These are phyloP conservation scores for Matsumyia berberina DNA, from an alignment of 2,888 invertebrate species.

Conservation along the genomic window DNA sequence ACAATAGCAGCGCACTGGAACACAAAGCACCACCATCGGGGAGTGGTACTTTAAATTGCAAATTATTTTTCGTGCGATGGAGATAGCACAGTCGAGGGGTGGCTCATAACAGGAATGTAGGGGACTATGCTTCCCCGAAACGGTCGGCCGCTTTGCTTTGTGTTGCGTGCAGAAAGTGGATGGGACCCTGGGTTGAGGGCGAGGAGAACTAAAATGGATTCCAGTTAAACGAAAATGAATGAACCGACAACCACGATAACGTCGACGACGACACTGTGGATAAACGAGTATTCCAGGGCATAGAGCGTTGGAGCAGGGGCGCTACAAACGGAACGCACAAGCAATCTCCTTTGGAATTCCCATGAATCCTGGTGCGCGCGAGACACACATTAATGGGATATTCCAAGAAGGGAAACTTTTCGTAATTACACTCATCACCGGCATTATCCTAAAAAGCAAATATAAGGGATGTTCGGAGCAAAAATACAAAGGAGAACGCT, in stretches of 20 bases:
- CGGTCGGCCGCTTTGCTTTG: conserved; percentile 10
- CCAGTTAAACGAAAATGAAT: conserved; percentile 48
- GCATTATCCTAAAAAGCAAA: conserved; percentile 17
- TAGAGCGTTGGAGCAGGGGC: neutral
- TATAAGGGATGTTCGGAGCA: neutral
- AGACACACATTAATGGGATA: conserved; percentile 30
- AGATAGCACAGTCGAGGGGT: conserved; percentile 12
- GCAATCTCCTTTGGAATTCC: conserved; percentile 46
- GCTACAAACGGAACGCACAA: conserved; percentile 17
- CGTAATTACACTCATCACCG: conserved; percentile 52
- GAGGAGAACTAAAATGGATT: conserved; percentile 38
- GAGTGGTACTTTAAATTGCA: neutral
- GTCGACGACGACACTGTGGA: neutral
- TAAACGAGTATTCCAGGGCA: neutral
- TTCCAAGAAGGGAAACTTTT: conserved; percentile 58
- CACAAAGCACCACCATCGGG: neutral
- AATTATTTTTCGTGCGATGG: conserved; percentile 11
- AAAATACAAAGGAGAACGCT: neutral
- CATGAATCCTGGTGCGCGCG: conserved; percentile 36
- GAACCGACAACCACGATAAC: conserved; percentile 21
- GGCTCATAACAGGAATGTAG: neutral
- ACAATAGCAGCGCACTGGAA: neutral
- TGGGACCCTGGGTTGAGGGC: neutral
- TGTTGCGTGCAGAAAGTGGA: neutral
- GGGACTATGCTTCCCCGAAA: conserved; percentile 3